Conservation (phyloP, 35 echinoderm and acorn worm genomes). For the Diadema setosum region DNA sequence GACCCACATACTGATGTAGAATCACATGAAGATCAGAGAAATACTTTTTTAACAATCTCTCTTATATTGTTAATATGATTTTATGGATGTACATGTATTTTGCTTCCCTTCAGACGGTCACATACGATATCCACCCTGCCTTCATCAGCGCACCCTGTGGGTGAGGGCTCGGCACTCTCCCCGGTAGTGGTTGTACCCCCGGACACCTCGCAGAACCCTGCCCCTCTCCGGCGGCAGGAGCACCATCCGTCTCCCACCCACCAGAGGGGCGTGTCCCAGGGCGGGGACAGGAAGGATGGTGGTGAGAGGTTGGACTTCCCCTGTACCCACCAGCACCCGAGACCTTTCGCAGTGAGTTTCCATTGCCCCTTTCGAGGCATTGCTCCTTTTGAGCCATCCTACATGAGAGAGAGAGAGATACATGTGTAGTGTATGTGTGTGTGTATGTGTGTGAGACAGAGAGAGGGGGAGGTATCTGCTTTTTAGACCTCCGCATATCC, state of each 20-base stretch:
- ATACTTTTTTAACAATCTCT: too few relatives aligned
- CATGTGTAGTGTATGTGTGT: too few relatives aligned
- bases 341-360: constrained; percentile 60
- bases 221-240: background rate
- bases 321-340: constrained; percentile 49
- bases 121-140: background rate
- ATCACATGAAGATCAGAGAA: too few relatives aligned
- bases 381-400: too few relatives aligned
- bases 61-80: too few relatives aligned
- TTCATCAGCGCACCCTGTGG: background rate
- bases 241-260: background rate
- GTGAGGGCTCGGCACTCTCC: background rate
- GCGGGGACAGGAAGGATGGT: background rate
- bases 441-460: too few relatives aligned
- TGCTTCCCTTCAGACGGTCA: background rate
- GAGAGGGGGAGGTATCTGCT: too few relatives aligned
- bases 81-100: too few relatives aligned
- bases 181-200: background rate
- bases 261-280: background rate
- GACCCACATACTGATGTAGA: too few relatives aligned
- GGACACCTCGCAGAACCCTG: background rate
- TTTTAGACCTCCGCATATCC: too few relatives aligned
- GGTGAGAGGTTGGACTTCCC: constrained; percentile 20
- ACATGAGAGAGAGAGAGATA: too few relatives aligned
- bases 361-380: too few relatives aligned